Percentiles rank a stretch among this genome's conserved stretches.
Conservation (phyloP, 2,113 vertebrate genomes). For the Ctenodactylus gundi region DNA sequence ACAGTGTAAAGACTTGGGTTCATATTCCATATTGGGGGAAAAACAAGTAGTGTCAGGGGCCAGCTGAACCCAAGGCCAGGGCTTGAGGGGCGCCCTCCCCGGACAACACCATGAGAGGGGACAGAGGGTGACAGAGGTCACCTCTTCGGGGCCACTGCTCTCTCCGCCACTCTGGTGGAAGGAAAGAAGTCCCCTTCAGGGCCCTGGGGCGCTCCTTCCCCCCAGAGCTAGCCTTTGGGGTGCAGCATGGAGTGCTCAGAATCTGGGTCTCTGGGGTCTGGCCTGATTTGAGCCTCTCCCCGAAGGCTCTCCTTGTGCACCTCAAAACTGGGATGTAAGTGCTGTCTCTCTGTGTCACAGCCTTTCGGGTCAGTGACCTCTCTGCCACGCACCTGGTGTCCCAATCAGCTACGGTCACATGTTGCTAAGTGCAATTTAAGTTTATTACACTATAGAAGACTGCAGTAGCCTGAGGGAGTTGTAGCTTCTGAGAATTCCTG, state of each 20-base stretch:
- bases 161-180: background rate
- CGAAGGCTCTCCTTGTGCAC: background rate
- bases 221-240: background rate
- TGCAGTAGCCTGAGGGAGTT: no score
- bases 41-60: no score
- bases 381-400: no score
- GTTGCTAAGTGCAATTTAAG: no score
- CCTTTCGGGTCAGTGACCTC: no score
- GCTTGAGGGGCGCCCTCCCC: background rate
- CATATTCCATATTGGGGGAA: no score
- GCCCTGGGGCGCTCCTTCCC: background rate
- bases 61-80: background rate
- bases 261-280: background rate
- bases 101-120: no score
- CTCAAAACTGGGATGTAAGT: background rate
- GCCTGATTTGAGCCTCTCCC: background rate
- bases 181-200: background rate
- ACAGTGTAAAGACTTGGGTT: no score
- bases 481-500: no score
- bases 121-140: background rate
- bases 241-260: background rate
- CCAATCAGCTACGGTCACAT: no score
- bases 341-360: background rate
- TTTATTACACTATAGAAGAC: no score
- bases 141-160: fast-evolving